phyloP scores from a whole-genome alignment of 2,888 invertebrate species.

The Nowickia ferox region DNA sequence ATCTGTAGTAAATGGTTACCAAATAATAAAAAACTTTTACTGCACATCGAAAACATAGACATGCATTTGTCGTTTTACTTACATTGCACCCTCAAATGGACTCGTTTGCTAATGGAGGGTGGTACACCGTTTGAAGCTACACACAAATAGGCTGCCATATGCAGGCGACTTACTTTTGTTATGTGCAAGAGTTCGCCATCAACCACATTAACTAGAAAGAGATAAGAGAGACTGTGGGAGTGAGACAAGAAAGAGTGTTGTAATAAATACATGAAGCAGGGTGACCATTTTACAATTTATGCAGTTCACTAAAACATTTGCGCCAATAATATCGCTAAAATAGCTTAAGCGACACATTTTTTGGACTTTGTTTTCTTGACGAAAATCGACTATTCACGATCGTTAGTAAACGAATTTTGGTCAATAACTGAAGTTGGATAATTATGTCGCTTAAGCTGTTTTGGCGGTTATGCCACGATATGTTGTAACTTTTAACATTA shows the following conservation, averaged over 20 bases:
- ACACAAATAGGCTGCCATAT: slow-evolving; percentile 96
- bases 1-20: not conserved
- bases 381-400: too few relatives aligned
- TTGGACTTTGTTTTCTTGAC: too few relatives aligned
- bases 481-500: too few relatives aligned
- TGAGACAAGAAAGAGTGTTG: not conserved
- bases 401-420: too few relatives aligned
- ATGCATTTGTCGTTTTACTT: slow-evolving; percentile 83
- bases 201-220: slow-evolving; percentile 89
- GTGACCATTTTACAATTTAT: too few relatives aligned
- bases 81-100: slow-evolving; percentile 93
- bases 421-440: too few relatives aligned
- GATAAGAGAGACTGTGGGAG: not conserved
- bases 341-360: too few relatives aligned
- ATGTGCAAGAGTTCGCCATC: slow-evolving; percentile 94
- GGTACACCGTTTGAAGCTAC: slow-evolving; percentile 97
- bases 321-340: too few relatives aligned
- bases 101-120: slow-evolving; percentile 93
- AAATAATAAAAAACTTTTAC: slow-evolving; percentile 43
- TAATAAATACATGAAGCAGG: not conserved
- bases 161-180: slow-evolving; percentile 93
- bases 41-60: not conserved
- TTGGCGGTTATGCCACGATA: too few relatives aligned
- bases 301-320: too few relatives aligned
- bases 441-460: too few relatives aligned